phyloP scores from a whole-genome alignment of 2,797 vertebrate genomes.

The Clarias platycephalus region DNA sequence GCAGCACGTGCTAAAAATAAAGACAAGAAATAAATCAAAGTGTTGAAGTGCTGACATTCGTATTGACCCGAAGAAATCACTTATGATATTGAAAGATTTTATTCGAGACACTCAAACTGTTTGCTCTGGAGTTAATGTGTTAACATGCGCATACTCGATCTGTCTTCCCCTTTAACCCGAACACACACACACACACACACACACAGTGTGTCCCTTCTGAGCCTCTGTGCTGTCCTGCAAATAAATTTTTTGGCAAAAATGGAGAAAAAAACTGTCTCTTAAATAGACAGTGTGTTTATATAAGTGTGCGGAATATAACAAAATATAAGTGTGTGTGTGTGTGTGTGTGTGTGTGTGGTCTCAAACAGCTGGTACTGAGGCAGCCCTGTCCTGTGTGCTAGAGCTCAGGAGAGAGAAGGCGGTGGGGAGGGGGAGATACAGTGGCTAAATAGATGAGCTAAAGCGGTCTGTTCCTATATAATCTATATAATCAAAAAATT shows the following conservation, averaged over 20 bases:
- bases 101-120: neutral
- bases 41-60: neutral
- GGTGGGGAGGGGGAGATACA: constrained; percentile 38
- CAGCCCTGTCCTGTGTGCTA: constrained; percentile 52
- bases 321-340: constrained; percentile 1
- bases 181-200: neutral
- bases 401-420: constrained; percentile 49
- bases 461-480: constrained; percentile 49
- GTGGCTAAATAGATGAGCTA: constrained; percentile 52
- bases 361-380: constrained; percentile 58
- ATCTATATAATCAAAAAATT: constrained; percentile 36
- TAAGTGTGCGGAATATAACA: neutral
- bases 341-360: constrained; percentile 26
- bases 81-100: neutral
- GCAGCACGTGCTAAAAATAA: neutral
- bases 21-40: neutral
- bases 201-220: neutral
- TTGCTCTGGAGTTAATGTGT: neutral
- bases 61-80: neutral
- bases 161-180: neutral
- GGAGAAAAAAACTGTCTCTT: neutral
- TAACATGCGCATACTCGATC: neutral
- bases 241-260: neutral
- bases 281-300: neutral
- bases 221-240: neutral